Conservation (phyloP, 2,888 invertebrate genomes). For the Ernsta delagoae region DNA sequence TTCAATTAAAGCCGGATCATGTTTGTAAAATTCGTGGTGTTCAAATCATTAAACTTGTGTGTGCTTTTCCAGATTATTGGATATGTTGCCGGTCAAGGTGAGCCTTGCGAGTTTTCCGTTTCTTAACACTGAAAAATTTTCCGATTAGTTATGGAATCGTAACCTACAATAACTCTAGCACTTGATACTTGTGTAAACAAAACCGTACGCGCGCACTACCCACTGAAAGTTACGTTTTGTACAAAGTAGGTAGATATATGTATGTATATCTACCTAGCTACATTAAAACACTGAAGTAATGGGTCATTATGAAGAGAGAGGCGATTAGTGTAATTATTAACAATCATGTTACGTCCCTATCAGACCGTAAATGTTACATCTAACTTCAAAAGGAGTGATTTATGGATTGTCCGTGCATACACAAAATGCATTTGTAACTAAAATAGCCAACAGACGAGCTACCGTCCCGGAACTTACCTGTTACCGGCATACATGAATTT, state of each 20-base stretch:
- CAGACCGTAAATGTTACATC: conserved; percentile 60
- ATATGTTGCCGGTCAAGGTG: conserved; percentile 69
- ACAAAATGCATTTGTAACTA: conserved; percentile 49
- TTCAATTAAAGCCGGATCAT: conserved; percentile 60
- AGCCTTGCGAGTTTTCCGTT: conserved; percentile 44
- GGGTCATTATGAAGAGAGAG: conserved; percentile 28
- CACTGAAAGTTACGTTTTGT: background rate
- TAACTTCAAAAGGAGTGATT: conserved; percentile 69
- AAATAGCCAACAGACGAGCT: conserved; percentile 57
- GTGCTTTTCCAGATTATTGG: conserved; percentile 57
- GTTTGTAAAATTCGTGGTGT: conserved; percentile 56
- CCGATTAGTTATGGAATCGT: conserved; percentile 38
- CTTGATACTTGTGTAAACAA: conserved; percentile 11
- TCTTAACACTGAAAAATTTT: conserved; percentile 29
- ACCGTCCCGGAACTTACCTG: conserved; percentile 66
- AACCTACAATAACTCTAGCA: background rate
- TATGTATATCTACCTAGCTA: background rate
- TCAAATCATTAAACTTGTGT: conserved; percentile 55
- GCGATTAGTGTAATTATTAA: conserved; percentile 41
- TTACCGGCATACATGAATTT: conserved; percentile 61
- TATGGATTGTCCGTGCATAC: conserved; percentile 56
- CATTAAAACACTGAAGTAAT: conserved; percentile 19
- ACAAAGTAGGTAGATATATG: background rate
- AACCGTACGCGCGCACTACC: no score
- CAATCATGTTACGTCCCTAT: conserved; percentile 56